phyloP scores from a whole-genome alignment of 2,113 vertebrate species.

The Cinclus cinclus region DNA sequence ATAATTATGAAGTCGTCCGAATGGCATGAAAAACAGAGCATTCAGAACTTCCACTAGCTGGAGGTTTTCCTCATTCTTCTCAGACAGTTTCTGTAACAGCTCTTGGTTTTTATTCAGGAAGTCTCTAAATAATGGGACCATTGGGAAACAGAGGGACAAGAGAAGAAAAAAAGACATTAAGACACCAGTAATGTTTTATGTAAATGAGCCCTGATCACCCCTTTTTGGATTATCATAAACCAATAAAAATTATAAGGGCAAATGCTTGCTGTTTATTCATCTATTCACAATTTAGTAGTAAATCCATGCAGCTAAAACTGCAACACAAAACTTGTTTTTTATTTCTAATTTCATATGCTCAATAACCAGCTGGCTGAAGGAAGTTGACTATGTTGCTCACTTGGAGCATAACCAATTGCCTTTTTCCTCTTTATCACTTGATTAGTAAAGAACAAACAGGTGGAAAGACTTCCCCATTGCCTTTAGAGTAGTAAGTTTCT shows the following conservation, averaged over 20 bases:
- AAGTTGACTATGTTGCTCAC: neutral
- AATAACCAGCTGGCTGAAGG: neutral
- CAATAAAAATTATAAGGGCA: neutral
- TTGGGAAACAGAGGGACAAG: neutral
- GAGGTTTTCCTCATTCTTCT: slow-evolving; percentile 82
- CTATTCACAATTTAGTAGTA: neutral
- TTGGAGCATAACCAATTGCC: neutral
- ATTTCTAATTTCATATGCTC: neutral
- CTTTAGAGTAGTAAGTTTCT: neutral
- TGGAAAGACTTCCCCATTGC: neutral
- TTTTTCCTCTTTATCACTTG: neutral
- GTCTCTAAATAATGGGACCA: slow-evolving; percentile 74
- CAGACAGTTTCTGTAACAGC: slow-evolving; percentile 83
- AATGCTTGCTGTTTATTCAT: neutral
- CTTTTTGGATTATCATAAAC: neutral
- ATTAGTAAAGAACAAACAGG: neutral
- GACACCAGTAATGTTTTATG: neutral
- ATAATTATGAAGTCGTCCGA: slow-evolving; percentile 87
- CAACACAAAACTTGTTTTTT: neutral
- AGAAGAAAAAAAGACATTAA: neutral
- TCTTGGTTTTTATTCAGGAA: slow-evolving; percentile 90
- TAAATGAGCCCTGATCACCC: neutral
- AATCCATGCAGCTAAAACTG: neutral
- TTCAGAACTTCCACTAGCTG: slow-evolving; percentile 82
- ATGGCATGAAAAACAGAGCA: slow-evolving; percentile 88